These are phyloP conservation scores for Sebastes elongatus DNA, from an alignment of 2,797 vertebrate species.

Conservation along the genomic window DNA sequence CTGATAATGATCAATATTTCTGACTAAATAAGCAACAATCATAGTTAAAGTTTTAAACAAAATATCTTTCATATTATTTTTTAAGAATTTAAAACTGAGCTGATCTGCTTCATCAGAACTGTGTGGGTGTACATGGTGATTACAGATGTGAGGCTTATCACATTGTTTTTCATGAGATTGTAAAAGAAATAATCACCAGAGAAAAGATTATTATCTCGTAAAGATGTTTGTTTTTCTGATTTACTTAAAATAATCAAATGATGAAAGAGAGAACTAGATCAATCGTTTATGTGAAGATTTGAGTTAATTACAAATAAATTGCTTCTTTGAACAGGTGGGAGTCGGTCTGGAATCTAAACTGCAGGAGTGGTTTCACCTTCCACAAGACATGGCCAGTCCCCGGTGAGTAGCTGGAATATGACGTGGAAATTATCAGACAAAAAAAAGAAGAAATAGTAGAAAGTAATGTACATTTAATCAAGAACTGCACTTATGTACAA, in stretches of 20 bases:
- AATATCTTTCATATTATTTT: not conserved
- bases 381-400: slow-evolving; percentile 94
- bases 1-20: not conserved
- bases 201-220: not conserved
- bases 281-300: not conserved
- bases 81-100: not conserved
- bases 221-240: not conserved
- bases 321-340: slow-evolving; percentile 82
- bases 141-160: not conserved
- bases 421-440: not conserved
- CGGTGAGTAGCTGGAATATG: slow-evolving; percentile 80
- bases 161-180: not conserved
- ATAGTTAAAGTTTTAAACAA: not conserved
- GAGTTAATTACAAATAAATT: not conserved
- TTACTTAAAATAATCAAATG: not conserved
- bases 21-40: not conserved
- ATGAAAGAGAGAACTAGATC: not conserved
- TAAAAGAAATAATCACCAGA: not conserved
- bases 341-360: slow-evolving; percentile 95
- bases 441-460: not conserved
- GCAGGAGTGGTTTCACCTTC: slow-evolving; percentile 96
- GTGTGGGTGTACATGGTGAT: too few relatives aligned
- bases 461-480: not conserved
- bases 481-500: not conserved
- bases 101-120: not conserved